Evolutionary conservation across 1,140 invertebrate species (phyloP).

Genomic region (Hydropsyche tenuis): DNA sequence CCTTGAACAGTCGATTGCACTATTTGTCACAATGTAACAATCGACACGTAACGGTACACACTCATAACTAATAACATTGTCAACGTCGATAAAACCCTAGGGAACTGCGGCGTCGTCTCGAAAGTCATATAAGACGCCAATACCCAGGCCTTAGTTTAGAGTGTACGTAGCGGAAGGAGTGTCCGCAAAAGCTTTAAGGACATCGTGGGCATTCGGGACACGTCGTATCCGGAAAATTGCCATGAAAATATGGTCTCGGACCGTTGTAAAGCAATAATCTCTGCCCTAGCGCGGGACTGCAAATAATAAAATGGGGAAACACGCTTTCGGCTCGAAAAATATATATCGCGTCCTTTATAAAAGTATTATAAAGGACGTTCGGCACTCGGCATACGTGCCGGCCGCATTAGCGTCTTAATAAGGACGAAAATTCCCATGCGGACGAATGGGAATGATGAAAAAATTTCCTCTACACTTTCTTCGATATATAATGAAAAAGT

Average conservation of each 20-base stretch:
- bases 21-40: too few relatives aligned
- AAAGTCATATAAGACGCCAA: too few relatives aligned
- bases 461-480: too few relatives aligned
- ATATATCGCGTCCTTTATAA: not conserved
- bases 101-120: too few relatives aligned
- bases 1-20: too few relatives aligned
- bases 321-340: not conserved
- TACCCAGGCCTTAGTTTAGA: too few relatives aligned
- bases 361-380: not conserved
- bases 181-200: constrained; percentile 33
- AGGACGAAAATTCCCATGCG: not conserved
- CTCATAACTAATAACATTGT: too few relatives aligned
- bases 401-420: constrained; percentile 10
- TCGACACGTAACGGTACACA: too few relatives aligned
- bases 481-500: too few relatives aligned
- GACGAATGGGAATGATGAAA: too few relatives aligned
- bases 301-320: constrained; percentile 48
- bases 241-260: constrained; percentile 49
- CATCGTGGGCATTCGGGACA: constrained; percentile 46
- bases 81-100: too few relatives aligned
- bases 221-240: constrained; percentile 50
- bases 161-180: constrained; percentile 18
- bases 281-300: constrained; percentile 33
- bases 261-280: constrained; percentile 50
- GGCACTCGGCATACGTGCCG: not conserved